These are phyloP conservation scores for Thripadectes ignobilis DNA, from an alignment of 2,797 vertebrate species.

Conservation along the genomic window DNA sequence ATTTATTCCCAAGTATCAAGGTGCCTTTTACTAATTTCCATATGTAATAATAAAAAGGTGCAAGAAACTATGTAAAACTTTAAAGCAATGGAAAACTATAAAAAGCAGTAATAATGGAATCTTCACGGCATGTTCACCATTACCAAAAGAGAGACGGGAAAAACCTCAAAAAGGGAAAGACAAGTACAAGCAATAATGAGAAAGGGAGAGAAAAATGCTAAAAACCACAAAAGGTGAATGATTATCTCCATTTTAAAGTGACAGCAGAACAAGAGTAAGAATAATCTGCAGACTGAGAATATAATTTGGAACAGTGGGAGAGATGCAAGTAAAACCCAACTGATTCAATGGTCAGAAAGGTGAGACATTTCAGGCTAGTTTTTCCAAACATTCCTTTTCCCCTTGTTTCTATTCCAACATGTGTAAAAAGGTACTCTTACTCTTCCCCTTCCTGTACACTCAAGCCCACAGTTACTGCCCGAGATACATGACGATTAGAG, in stretches of 20 bases:
- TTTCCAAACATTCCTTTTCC: neutral
- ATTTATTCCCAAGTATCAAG: neutral
- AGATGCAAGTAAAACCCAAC: neutral
- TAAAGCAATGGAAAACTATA: neutral
- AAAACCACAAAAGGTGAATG: neutral
- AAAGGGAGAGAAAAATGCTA: neutral
- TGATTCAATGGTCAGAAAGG: neutral
- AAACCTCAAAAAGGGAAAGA: neutral
- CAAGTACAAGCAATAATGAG: neutral
- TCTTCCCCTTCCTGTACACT: neutral
- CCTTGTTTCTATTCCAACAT: neutral
- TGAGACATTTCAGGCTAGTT: neutral
- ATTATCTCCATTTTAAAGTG: neutral
- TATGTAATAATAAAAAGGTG: neutral
- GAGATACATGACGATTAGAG: neutral
- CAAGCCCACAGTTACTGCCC: neutral
- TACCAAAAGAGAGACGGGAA: neutral
- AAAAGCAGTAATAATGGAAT: neutral
- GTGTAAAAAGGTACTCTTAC: neutral
- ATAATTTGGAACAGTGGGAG: neutral
- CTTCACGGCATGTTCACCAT: neutral
- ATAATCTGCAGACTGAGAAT: neutral
- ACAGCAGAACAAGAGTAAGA: neutral
- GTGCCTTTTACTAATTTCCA: neutral
- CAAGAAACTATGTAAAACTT: neutral